Evolutionary conservation across 2,797 vertebrate species (phyloP).

Genomic region (Manis javanica): DNA sequence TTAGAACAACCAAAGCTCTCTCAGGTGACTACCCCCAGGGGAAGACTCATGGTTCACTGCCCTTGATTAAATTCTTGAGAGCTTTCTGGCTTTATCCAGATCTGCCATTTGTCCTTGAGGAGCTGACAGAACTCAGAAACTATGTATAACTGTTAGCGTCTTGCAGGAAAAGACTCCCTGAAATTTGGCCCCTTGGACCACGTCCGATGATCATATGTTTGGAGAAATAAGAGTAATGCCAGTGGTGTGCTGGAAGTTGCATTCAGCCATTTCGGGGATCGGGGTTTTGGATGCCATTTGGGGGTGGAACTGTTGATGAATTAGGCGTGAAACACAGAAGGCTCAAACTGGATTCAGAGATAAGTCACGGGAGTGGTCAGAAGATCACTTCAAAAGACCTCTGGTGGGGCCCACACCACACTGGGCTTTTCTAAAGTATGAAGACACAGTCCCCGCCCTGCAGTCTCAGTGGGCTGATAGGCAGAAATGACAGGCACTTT

Average conservation of each 20-base stretch:
- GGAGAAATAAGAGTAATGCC: constrained; percentile 47
- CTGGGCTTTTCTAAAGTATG: neutral
- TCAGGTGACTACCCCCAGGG: constrained; percentile 75
- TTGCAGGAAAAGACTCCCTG: constrained; percentile 41
- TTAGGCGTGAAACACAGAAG: neutral
- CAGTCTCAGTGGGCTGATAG: neutral
- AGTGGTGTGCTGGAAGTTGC: neutral
- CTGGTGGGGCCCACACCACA: neutral
- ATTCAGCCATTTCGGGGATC: neutral
- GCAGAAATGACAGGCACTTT: too few relatives aligned
- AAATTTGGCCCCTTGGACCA: neutral
- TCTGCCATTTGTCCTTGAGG: constrained; percentile 78
- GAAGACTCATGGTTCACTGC: constrained; percentile 71
- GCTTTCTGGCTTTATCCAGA: constrained; percentile 81
- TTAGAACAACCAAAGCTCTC: constrained; percentile 1
- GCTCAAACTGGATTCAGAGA: neutral
- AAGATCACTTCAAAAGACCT: neutral
- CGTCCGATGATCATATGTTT: constrained; percentile 25
- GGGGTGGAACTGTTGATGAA: neutral
- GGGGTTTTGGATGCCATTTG: neutral
- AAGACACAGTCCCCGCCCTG: neutral
- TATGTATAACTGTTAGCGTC: constrained; percentile 33
- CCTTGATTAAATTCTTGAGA: constrained; percentile 73
- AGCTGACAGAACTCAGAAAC: constrained; percentile 65
- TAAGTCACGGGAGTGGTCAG: neutral